phyloP scores from a whole-genome alignment of 35 echinoderm and acorn worm species.

The Acanthaster planci region DNA sequence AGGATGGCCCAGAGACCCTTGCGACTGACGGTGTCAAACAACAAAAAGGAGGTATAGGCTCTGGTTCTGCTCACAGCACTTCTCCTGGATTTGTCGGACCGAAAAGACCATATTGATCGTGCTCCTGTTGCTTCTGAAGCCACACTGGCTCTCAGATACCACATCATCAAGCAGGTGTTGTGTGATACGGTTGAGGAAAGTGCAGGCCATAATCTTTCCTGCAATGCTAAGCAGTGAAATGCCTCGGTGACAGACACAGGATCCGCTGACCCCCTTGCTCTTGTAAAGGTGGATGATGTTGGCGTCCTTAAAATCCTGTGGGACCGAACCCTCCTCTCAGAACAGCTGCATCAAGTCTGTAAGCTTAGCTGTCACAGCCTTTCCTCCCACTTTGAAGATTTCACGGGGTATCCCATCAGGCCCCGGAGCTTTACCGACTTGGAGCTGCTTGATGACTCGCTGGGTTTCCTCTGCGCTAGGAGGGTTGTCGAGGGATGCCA shows the following conservation, averaged over 20 bases:
- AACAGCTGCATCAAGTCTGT: background rate
- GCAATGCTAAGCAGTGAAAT: background rate
- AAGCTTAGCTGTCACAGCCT: background rate
- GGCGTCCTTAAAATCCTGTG: background rate
- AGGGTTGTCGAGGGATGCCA: conserved; percentile 6
- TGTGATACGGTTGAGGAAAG: too few relatives aligned
- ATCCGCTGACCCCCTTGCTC: background rate
- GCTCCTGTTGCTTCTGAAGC: background rate
- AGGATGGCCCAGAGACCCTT: too few relatives aligned
- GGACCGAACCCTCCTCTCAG: background rate
- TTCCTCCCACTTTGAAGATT: background rate
- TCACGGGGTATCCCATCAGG: conserved; percentile 16
- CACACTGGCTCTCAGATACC: background rate
- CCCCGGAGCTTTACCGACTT: conserved; percentile 8
- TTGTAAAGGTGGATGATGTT: conserved; percentile 2
- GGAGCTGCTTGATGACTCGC: conserved; percentile 13
- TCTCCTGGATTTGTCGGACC: background rate
- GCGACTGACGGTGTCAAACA: too few relatives aligned
- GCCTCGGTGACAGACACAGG: background rate
- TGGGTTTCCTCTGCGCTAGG: background rate
- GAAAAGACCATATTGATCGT: background rate
- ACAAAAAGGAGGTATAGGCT: background rate
- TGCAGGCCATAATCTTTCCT: background rate
- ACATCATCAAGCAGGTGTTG: background rate
- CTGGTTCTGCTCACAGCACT: background rate